Conservation (phyloP, 37 sponge, comb jelly and placozoan genomes). For the Haliclona indistincta region DNA sequence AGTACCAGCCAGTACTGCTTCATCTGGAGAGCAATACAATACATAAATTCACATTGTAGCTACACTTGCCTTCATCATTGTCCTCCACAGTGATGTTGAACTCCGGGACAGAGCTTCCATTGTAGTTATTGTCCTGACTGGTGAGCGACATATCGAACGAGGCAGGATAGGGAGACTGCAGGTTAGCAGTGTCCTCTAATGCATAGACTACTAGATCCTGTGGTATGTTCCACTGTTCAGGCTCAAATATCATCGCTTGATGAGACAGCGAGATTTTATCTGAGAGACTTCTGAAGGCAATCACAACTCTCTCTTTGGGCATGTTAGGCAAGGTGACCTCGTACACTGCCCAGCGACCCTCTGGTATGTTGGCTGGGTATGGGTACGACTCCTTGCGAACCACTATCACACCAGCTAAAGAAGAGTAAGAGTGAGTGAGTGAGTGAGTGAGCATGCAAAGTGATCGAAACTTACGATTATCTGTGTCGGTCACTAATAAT, state of each 20-base stretch:
- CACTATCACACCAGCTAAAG: slow-evolving; percentile 71
- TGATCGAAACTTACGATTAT: slow-evolving; percentile 51
- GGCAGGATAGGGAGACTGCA: slow-evolving; percentile 51
- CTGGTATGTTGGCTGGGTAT: slow-evolving; percentile 69
- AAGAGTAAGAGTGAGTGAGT: neutral
- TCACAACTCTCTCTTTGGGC: slow-evolving; percentile 57
- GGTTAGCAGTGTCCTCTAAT: slow-evolving; percentile 59
- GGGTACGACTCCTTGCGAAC: slow-evolving; percentile 60
- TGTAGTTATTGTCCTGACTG: slow-evolving; percentile 73
- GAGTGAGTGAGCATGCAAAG: slow-evolving; percentile 1
- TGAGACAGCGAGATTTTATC: slow-evolving; percentile 52
- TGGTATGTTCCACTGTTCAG: slow-evolving; percentile 73
- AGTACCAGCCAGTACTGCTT: slow-evolving; percentile 61
- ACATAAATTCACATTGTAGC: neutral
- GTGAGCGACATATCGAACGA: slow-evolving; percentile 45
- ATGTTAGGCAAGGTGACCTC: slow-evolving; percentile 66
- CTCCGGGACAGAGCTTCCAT: slow-evolving; percentile 46
- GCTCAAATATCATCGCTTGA: slow-evolving; percentile 60
- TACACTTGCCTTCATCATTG: slow-evolving; percentile 73
- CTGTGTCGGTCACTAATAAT: slow-evolving; percentile 57
- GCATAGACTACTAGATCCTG: slow-evolving; percentile 68
- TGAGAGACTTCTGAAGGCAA: slow-evolving; percentile 54
- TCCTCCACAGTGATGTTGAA: slow-evolving; percentile 73
- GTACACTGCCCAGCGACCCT: slow-evolving; percentile 81
- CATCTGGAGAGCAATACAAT: slow-evolving; percentile 21